phyloP scores from a whole-genome alignment of 2,888 invertebrate genomes.

The Clepsis dumicolana region DNA sequence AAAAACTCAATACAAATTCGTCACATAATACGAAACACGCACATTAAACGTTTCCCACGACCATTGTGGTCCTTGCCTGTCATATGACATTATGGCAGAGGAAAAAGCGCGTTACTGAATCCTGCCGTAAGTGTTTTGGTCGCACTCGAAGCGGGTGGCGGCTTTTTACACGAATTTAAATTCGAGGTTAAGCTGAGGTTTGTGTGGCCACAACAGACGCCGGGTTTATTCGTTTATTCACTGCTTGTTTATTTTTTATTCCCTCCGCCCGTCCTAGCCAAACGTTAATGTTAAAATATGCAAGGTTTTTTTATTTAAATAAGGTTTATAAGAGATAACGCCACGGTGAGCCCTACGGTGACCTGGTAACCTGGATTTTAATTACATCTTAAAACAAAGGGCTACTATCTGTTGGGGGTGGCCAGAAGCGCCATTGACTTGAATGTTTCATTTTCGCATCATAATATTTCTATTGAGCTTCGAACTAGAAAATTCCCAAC shows the following conservation, averaged over 20 bases:
- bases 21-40: no score
- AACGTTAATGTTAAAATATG: constrained; percentile 18
- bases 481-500: no score
- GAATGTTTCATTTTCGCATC: background rate
- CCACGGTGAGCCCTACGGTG: background rate
- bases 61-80: no score
- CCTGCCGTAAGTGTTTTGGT: background rate
- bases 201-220: constrained; percentile 10
- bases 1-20: no score
- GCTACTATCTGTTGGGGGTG: background rate
- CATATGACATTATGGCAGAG: no score
- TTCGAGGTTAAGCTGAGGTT: constrained; percentile 23
- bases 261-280: background rate
- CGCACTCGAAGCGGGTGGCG: constrained; percentile 1
- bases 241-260: constrained; percentile 13
- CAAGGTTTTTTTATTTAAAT: constrained; percentile 20
- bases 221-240: constrained; percentile 23
- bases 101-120: no score
- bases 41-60: no score
- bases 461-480: no score
- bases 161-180: constrained; percentile 30
- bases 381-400: background rate
- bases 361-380: background rate
- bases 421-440: background rate
- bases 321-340: background rate